phyloP scores from a whole-genome alignment of 30 jellyfish, hydroid and myxozoan genomes.

The Cassiopea andromeda region DNA sequence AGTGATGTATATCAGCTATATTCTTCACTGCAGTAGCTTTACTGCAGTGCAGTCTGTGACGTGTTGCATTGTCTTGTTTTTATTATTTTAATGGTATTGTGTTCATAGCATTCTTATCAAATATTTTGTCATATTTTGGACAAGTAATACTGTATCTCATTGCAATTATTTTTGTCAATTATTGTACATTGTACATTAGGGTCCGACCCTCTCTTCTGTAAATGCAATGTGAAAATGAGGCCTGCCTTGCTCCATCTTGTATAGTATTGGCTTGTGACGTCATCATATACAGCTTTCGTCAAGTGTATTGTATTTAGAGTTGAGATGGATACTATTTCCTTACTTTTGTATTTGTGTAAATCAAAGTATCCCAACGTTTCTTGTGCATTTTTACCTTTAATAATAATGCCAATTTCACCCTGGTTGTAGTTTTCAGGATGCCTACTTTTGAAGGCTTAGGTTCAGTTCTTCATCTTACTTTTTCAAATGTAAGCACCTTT shows the following conservation, averaged over 20 bases:
- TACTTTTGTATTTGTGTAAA: background rate
- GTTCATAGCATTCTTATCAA: conserved; percentile 55
- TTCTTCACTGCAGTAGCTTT: background rate
- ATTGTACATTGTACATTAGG: conserved; percentile 85
- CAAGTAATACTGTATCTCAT: conserved; percentile 34
- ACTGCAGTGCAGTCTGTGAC: background rate
- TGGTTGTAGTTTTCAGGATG: no score
- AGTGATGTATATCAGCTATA: no score
- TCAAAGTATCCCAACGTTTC: background rate
- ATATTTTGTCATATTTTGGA: conserved; percentile 64
- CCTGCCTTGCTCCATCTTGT: conserved; percentile 64
- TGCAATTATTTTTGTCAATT: conserved; percentile 66
- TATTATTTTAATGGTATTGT: conserved; percentile 38
- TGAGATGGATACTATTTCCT: background rate
- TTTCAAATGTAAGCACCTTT: no score
- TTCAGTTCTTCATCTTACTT: no score
- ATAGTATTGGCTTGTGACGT: conserved; percentile 59
- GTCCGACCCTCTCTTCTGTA: conserved; percentile 61
- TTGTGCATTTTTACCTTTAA: background rate
- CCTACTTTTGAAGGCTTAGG: no score
- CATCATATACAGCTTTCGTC: conserved; percentile 39
- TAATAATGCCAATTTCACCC: no score
- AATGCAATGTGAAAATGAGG: conserved; percentile 73
- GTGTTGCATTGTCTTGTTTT: conserved; percentile 1
- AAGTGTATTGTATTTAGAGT: background rate